phyloP scores from a whole-genome alignment of 2,888 invertebrate species.

The Allygus modestus region DNA sequence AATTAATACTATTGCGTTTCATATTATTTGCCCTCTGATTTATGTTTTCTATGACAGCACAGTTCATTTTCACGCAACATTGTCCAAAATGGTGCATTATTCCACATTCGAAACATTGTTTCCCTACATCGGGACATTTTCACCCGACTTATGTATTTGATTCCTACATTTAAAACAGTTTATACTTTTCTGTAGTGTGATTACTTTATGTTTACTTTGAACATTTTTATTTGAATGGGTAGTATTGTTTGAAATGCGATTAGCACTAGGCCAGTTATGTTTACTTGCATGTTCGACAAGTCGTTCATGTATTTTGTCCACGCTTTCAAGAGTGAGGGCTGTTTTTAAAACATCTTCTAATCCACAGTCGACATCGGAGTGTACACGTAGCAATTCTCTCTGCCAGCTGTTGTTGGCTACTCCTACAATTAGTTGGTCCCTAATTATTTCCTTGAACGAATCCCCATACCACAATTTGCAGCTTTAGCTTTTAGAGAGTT shows the following conservation, averaged over 20 bases:
- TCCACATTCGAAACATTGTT: neutral
- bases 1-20: neutral
- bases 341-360: slow-evolving; percentile 16
- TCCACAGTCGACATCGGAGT: neutral
- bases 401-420: slow-evolving; percentile 3
- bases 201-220: neutral
- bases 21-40: neutral
- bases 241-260: neutral
- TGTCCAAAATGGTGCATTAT: slow-evolving; percentile 14
- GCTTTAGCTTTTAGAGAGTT: neutral
- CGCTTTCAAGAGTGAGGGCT: neutral
- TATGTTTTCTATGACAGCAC: neutral
- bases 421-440: slow-evolving; percentile 41
- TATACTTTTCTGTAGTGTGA: neutral
- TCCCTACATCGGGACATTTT: slow-evolving; percentile 27
- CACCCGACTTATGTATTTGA: neutral
- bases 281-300: neutral
- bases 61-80: slow-evolving; percentile 19
- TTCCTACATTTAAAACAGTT: slow-evolving; percentile 10
- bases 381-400: slow-evolving; percentile 2
- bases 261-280: neutral
- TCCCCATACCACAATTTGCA: slow-evolving; percentile 21
- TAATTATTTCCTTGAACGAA: slow-evolving; percentile 14
- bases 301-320: neutral
- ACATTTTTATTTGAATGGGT: neutral